phyloP scores from a whole-genome alignment of 2,797 vertebrate genomes.

The Acanthurus lineatus region DNA sequence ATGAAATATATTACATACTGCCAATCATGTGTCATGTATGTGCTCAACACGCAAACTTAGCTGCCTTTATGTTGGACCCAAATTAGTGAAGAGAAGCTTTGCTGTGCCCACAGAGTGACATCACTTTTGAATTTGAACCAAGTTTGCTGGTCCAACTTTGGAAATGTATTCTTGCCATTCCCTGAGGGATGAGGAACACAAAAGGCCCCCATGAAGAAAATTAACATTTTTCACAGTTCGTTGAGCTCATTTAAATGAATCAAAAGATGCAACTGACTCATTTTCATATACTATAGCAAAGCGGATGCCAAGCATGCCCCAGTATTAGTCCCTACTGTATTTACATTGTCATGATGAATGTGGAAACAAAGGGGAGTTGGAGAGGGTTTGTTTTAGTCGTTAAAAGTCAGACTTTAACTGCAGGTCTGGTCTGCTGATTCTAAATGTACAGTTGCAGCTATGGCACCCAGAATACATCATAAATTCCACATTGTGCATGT shows the following conservation, averaged over 20 bases:
- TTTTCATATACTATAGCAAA: conserved; percentile 65
- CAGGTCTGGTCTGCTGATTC: conserved; percentile 7
- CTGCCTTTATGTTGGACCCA: conserved; percentile 18
- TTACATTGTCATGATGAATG: conserved; percentile 39
- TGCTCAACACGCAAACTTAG: conserved; percentile 1
- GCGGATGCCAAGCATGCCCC: conserved; percentile 46
- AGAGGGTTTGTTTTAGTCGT: not conserved
- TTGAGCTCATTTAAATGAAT: conserved; percentile 81
- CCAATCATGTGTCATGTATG: not conserved
- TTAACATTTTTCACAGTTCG: conserved; percentile 81
- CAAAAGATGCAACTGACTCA: conserved; percentile 77
- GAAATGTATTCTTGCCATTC: conserved; percentile 69
- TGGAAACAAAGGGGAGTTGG: not conserved
- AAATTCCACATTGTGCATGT: not conserved
- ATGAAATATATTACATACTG: too few species aligned
- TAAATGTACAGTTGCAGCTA: not conserved
- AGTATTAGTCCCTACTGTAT: conserved; percentile 39
- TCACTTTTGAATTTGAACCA: conserved; percentile 61
- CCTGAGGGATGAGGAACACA: conserved; percentile 73
- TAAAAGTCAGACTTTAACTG: conserved; percentile 30
- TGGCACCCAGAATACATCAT: not conserved
- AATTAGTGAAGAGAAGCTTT: conserved; percentile 36
- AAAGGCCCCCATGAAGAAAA: conserved; percentile 78
- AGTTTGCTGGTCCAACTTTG: conserved; percentile 67
- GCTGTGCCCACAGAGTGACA: conserved; percentile 48